Percentiles rank a stretch among this genome's conserved stretches.
Conservation (phyloP, 2,113 vertebrate genomes). For the Gambusia affinis region DNA sequence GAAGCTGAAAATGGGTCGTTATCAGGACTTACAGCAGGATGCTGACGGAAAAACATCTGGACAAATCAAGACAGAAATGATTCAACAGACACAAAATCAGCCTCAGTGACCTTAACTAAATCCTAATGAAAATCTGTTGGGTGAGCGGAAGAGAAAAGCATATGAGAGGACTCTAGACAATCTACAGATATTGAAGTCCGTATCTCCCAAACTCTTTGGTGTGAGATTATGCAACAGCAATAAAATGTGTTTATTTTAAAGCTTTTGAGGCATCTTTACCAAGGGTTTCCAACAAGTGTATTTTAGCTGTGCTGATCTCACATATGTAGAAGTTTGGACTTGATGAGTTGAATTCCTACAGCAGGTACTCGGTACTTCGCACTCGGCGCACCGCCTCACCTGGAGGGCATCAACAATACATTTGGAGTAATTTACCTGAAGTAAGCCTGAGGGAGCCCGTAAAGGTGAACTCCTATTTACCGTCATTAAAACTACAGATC, state of each 20-base stretch:
- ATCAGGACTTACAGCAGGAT: no score
- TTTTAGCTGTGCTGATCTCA: slow-evolving; percentile 53
- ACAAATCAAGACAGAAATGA: no score
- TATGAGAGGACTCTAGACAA: no score
- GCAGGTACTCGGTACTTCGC: slow-evolving; percentile 12
- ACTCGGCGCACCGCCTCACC: slow-evolving; percentile 55
- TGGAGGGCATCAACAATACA: slow-evolving; percentile 76
- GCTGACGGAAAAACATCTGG: no score
- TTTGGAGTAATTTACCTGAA: slow-evolving; percentile 79
- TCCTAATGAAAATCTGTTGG: no score
- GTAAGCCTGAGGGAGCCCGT: slow-evolving; percentile 74
- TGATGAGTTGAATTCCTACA: slow-evolving; percentile 69
- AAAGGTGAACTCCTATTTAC: slow-evolving; percentile 80
- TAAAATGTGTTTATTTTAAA: background rate
- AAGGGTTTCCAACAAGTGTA: no score
- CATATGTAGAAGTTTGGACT: slow-evolving; percentile 56
- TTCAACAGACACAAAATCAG: no score
- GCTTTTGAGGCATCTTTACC: no score
- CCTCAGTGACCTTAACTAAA: no score
- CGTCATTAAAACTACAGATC: slow-evolving; percentile 82
- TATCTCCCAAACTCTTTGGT: background rate
- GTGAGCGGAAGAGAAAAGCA: no score
- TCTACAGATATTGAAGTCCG: background rate
- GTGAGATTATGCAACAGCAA: background rate
- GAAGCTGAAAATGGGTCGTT: no score